These are phyloP conservation scores for Prenolepis imparis DNA, from an alignment of 2,888 invertebrate species.

Conservation along the genomic window DNA sequence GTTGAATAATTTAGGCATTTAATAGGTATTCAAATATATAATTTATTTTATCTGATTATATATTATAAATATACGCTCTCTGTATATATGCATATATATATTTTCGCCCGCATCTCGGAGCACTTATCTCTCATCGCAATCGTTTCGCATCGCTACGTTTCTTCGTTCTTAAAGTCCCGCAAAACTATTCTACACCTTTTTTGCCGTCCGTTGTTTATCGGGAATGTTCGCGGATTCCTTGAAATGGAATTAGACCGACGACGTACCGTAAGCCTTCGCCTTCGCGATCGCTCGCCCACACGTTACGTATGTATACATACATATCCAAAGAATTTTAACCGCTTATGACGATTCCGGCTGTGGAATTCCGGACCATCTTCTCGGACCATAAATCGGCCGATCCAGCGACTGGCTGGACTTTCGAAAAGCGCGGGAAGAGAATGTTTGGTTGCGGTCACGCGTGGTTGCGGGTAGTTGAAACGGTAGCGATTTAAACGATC, in stretches of 20 bases:
- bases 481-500: slow-evolving; percentile 72
- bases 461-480: slow-evolving; percentile 81
- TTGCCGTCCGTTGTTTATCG: slow-evolving; percentile 13
- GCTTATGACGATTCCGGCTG: slow-evolving; percentile 60
- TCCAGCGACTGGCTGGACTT: slow-evolving; percentile 31
- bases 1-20: neutral
- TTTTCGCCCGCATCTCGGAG: neutral
- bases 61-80: neutral
- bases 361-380: slow-evolving; percentile 60
- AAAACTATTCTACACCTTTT: neutral
- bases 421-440: slow-evolving; percentile 78
- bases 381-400: slow-evolving; percentile 64
- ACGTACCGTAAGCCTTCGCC: slow-evolving; percentile 55
- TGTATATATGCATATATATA: neutral
- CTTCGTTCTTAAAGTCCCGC: neutral
- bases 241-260: slow-evolving; percentile 57
- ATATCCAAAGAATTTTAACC: slow-evolving; percentile 64
- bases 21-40: neutral
- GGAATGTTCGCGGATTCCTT: slow-evolving; percentile 45
- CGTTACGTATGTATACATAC: slow-evolving; percentile 27
- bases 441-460: slow-evolving; percentile 84
- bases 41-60: slow-evolving; percentile 10
- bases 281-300: slow-evolving; percentile 58
- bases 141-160: slow-evolving; percentile 9
- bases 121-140: slow-evolving; percentile 2